Base-by-base conservation (phyloP, 1,140 invertebrate genomes). In the Drosophila orena region DNA sequence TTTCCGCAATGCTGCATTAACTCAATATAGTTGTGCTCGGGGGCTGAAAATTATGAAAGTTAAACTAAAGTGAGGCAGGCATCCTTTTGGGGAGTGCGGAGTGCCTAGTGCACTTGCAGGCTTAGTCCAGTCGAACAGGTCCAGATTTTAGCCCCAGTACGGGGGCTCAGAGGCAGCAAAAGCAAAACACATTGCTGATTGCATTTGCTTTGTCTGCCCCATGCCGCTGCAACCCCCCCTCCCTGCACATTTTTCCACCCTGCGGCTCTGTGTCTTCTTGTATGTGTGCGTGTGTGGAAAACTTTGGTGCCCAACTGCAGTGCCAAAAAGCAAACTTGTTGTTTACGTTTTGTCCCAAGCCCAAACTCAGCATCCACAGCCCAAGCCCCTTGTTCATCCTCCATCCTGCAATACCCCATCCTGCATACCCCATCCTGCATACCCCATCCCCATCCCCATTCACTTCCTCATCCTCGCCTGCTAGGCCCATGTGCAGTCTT, bases 241-340 rank as follows among this genome's bases (percentile, higher is more conserved):
- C 40, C 59, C 30, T 15, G 17, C 27, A 47, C 22, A 37, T 7
- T 30, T 49, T 50, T 22, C 20, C 54, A 27, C 27, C 22, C 38
- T n/a, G 4, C 15, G 7, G 38, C 22, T 27, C 20, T 8, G n/a
- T 40, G 30, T 11, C n/a, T n/a, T 37, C 15, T 17, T 8, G 27
- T 47, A 4, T 47, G 53, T 62, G 37, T 59, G 59, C 44, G 69
- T 54, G n/a, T 66, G 37, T 55, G 61, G 44, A 66, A 62, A 78
- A 79, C 56, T 79, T 79, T 77, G 74, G 71, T 38, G 47, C 74
- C 75, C 73, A 78, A 77, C 75, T 77, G 75, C 75, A 77, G 74
- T 77, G 55, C 75, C 75, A 77, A 77, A 77, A 77, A 77, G 74
- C 75, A 77, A 77, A 70, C 74, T 78, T 78, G 81, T 81, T 86